Percentiles rank a stretch among this genome's conserved stretches.
Conservation (phyloP, 2,797 vertebrate species). For the Rhinichthys osculus region DNA sequence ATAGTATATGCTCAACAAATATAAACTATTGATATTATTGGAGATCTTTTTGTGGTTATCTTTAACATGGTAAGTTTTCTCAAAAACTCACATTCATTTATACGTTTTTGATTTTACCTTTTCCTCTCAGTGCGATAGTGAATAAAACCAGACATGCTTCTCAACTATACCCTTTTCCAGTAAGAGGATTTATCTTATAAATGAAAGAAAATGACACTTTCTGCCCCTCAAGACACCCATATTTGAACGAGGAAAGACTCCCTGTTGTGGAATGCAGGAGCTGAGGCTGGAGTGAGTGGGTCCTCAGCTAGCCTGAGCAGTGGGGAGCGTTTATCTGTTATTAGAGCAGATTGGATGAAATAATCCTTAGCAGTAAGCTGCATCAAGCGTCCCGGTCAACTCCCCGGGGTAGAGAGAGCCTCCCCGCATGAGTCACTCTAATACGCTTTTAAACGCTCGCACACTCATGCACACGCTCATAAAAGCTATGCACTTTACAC, state of each 20-base stretch:
- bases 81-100: not conserved
- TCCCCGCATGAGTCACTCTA: constrained; percentile 74
- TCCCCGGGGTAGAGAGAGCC: constrained; percentile 73
- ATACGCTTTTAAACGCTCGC: constrained; percentile 69
- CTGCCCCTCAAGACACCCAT: not conserved
- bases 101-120: not conserved
- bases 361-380: constrained; percentile 88
- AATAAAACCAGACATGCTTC: not conserved
- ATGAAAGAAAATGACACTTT: not conserved
- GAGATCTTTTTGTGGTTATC: not conserved
- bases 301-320: constrained; percentile 77
- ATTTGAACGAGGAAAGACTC: constrained; percentile 26
- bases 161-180: not conserved
- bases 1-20: not conserved
- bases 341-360: constrained; percentile 90
- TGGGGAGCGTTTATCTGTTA: constrained; percentile 89
- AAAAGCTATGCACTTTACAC: constrained; percentile 29
- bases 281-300: constrained; percentile 74
- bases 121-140: not conserved
- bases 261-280: constrained; percentile 33
- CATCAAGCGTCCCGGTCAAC: constrained; percentile 83
- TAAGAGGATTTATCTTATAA: constrained; percentile 13
- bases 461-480: constrained; percentile 19
- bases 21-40: not conserved
- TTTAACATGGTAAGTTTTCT: not conserved